phyloP scores from a whole-genome alignment of 2,888 invertebrate genomes.

The Euplagia quadripunctaria region DNA sequence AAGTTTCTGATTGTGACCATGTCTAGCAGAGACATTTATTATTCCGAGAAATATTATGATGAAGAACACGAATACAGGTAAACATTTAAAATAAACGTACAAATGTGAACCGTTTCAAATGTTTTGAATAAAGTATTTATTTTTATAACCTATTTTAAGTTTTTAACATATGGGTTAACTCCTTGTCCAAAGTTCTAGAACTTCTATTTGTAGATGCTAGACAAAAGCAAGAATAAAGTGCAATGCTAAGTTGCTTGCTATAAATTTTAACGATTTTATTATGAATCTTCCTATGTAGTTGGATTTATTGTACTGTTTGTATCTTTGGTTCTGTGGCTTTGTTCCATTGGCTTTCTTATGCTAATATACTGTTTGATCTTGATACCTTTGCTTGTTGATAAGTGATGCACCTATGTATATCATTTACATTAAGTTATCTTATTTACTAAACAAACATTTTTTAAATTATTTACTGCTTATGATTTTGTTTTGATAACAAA shows the following conservation, averaged over 20 bases:
- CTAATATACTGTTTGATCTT: too few species aligned
- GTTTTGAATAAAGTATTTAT: neutral
- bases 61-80: constrained; percentile 97
- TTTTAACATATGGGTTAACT: neutral
- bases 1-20: constrained; percentile 65
- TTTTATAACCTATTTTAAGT: constrained; percentile 16
- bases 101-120: neutral
- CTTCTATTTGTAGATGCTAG: neutral
- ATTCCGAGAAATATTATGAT: constrained; percentile 97
- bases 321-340: neutral
- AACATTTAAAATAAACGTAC: constrained; percentile 5
- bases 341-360: neutral
- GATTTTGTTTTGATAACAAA: neutral
- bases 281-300: neutral
- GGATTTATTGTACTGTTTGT: neutral
- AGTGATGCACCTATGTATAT: neutral
- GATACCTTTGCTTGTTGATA: neutral
- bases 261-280: neutral
- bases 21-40: constrained; percentile 93
- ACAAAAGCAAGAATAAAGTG: neutral
- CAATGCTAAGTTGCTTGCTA: neutral
- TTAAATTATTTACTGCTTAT: neutral
- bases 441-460: neutral
- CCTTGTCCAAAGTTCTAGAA: neutral
- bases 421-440: neutral